Conservation (phyloP, 2,888 invertebrate genomes). For the Drosophila nigricruria region DNA sequence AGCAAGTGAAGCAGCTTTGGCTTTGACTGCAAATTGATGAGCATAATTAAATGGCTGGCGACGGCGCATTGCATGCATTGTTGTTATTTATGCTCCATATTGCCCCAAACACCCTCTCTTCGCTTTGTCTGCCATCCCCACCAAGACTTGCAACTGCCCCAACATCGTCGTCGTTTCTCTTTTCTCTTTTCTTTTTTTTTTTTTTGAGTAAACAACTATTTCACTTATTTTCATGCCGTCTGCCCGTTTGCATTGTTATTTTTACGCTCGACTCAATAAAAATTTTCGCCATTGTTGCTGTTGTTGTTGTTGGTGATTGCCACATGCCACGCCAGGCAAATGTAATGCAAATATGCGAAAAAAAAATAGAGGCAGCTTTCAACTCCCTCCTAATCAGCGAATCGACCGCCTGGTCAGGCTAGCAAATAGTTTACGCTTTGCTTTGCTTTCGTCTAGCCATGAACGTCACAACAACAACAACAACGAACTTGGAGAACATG, state of each 20-base stretch:
- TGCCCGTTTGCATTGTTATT: constrained; percentile 77
- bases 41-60: constrained; percentile 78
- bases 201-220: constrained; percentile 76
- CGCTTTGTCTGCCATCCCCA: not conserved
- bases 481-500: constrained; percentile 24
- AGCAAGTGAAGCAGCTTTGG: constrained; percentile 6
- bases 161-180: constrained; percentile 20
- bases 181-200: not conserved
- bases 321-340: constrained; percentile 74
- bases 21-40: constrained; percentile 72
- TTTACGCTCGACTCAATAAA: constrained; percentile 80
- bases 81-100: constrained; percentile 79
- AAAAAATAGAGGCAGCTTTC: constrained; percentile 47
- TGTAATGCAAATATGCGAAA: constrained; percentile 77
- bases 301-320: constrained; percentile 34
- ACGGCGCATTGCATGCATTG: constrained; percentile 72
- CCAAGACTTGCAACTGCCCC: constrained; percentile 40
- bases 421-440: constrained; percentile 65
- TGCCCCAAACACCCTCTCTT: constrained; percentile 20
- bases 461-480: constrained; percentile 40
- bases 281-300: constrained; percentile 57
- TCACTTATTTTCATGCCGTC: constrained; percentile 80
- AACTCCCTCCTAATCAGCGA: constrained; percentile 50
- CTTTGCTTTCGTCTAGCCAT: constrained; percentile 50
- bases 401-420: constrained; percentile 29